These are phyloP conservation scores for Drosophila kambysellisi DNA, from an alignment of 2,888 invertebrate species.

Conservation along the genomic window DNA sequence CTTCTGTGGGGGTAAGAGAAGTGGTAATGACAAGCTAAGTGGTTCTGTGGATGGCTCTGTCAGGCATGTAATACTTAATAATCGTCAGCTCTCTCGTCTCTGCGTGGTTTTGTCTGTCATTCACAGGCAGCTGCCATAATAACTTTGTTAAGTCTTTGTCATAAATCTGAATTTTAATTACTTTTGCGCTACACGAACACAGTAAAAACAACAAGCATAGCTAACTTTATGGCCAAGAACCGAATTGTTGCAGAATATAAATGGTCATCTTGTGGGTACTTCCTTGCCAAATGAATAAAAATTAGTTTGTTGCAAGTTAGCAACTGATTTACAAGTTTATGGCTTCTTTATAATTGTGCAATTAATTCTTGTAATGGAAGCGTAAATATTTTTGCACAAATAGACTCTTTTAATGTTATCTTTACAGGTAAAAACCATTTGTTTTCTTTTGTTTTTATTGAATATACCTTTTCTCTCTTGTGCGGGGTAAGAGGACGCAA, in stretches of 20 bases:
- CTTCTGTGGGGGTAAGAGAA: slow-evolving; percentile 16
- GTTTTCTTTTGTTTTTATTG: not conserved
- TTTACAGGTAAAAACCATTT: not conserved
- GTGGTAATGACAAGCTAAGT: slow-evolving; percentile 42
- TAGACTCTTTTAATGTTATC: not conserved
- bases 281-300: slow-evolving; percentile 1
- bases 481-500: slow-evolving; percentile 21
- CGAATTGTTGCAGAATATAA: slow-evolving; percentile 37
- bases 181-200: slow-evolving; percentile 36
- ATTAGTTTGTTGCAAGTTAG: not conserved
- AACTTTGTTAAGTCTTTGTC: slow-evolving; percentile 70
- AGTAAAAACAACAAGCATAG: not conserved
- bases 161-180: slow-evolving; percentile 76
- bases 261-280: slow-evolving; percentile 29
- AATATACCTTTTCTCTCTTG: not conserved
- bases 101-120: slow-evolving; percentile 41
- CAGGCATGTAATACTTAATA: slow-evolving; percentile 27
- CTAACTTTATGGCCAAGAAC: slow-evolving; percentile 14
- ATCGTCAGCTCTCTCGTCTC: slow-evolving; percentile 7
- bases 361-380: not conserved
- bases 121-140: slow-evolving; percentile 60
- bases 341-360: not conserved
- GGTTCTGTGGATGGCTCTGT: slow-evolving; percentile 15
- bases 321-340: not conserved
- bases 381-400: not conserved